Conservation (phyloP, 2,113 vertebrate species). For the Oryzias woworae region DNA sequence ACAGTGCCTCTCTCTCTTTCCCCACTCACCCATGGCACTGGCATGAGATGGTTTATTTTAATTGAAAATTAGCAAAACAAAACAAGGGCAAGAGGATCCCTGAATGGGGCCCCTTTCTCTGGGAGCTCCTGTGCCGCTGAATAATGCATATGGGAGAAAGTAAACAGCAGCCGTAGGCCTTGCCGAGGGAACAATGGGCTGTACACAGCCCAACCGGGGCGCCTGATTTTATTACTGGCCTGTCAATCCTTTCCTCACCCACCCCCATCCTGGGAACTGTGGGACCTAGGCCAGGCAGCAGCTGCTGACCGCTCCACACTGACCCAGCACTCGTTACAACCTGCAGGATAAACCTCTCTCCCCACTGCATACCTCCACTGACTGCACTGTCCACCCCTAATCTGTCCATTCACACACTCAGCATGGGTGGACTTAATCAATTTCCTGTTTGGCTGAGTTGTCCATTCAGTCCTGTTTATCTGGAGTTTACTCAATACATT, state of each 20-base stretch:
- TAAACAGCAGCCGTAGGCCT: slow-evolving; percentile 99
- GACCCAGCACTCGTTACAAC: slow-evolving; percentile 74
- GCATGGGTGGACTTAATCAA: slow-evolving; percentile 29
- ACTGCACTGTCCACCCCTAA: slow-evolving; percentile 42
- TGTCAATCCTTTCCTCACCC: slow-evolving; percentile 86
- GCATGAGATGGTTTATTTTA: slow-evolving; percentile 99
- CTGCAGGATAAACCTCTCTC: slow-evolving; percentile 54
- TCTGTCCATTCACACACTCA: slow-evolving; percentile 52
- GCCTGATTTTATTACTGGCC: slow-evolving; percentile 99
- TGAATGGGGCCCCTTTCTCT: slow-evolving; percentile 93
- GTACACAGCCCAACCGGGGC: slow-evolving; percentile 93
- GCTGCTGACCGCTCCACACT: slow-evolving; percentile 88
- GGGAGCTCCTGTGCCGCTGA: slow-evolving; percentile 98
- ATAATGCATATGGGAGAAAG: slow-evolving; percentile 99
- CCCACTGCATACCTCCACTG: slow-evolving; percentile 63
- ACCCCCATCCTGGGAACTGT: slow-evolving; percentile 93
- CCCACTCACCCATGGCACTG: slow-evolving; percentile 80
- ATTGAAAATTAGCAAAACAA: slow-evolving; percentile 96
- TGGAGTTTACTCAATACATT: slow-evolving; percentile 19
- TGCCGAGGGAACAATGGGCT: slow-evolving; percentile 94
- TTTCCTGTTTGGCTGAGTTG: slow-evolving; percentile 38
- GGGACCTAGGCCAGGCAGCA: slow-evolving; percentile 93
- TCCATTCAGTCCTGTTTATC: slow-evolving; percentile 9
- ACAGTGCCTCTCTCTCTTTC: slow-evolving; percentile 65
- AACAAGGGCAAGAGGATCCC: slow-evolving; percentile 86